Evolutionary conservation across 2,113 vertebrate species (phyloP).

Genomic region (Leptosomus discolor): DNA sequence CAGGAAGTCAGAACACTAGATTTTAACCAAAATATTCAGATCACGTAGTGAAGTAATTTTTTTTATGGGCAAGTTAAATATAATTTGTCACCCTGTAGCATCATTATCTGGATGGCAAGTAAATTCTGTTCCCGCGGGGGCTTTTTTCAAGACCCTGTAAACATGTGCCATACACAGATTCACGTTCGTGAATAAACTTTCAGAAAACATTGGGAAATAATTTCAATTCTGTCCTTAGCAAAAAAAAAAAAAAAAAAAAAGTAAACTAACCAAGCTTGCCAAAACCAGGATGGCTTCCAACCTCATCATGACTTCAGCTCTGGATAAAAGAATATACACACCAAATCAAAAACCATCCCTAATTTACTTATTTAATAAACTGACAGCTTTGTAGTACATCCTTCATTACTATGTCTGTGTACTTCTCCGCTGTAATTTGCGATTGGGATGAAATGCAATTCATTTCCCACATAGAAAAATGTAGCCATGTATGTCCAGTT

Average conservation of each 20-base stretch:
- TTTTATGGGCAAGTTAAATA: background rate
- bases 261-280: background rate
- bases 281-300: background rate
- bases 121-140: background rate
- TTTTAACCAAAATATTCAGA: background rate
- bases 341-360: background rate
- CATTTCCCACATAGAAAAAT: background rate
- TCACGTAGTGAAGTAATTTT: background rate
- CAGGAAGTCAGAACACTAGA: background rate
- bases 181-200: background rate
- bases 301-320: background rate
- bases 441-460: too few species aligned
- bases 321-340: background rate
- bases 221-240: background rate
- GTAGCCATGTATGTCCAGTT: rapidly evolving
- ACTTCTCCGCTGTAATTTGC: background rate
- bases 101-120: background rate
- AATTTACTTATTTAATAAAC: background rate
- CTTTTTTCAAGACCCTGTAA: background rate
- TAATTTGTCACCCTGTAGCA: background rate
- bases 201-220: background rate
- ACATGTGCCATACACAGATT: background rate
- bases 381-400: background rate
- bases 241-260: background rate
- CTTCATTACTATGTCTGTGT: background rate